Base-by-base conservation (phyloP, 1,140 invertebrate genomes). In the Drosophila parabipectinata region DNA sequence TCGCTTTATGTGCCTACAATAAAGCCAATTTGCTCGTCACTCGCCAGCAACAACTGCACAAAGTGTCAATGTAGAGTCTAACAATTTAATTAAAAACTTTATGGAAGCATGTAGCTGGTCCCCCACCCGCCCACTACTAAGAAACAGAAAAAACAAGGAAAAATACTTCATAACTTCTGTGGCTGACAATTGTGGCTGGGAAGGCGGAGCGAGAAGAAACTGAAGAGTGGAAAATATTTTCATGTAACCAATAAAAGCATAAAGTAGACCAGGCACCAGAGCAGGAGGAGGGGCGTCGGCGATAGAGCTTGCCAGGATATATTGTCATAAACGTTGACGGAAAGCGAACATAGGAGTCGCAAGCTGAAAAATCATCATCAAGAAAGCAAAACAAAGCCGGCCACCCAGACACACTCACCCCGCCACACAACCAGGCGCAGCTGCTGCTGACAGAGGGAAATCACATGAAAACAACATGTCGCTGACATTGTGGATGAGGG, bases 41-140 rank as follows among this genome's bases (percentile, higher is more conserved):
- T 71, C 34, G 21, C 10, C 26, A 69, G 47, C 47, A 71, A 57
- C 67, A 57, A 71, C 67, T 48, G 52, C 32, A 52, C 57, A 57
- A 78, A 79, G 61, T 58, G 76, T 39, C 58, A 64, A 85, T 81
- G 77, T 87, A 88, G 83, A 88, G 88, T 74, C 76, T 56, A 83
- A 73, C 57, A 88, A 88, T 88, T 88, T 88, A 88, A 88, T 88
- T 88, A 88, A 88, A 87, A 88, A 88, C 79, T 88, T 88, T 89
- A 79, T 79, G 76, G 81, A 79, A 88, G 83, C 79, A 79, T 83
- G 83, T 83, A 77, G 67, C 62, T 78, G 30, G 47, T 9, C 44
- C 47, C 32, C 15, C 28, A 8, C 26, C 15, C 51, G n/a, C 68
- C 55, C 52, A 34, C 37, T 41, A 57, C 28, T 24, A 30, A 37